Evolutionary conservation across 2,888 invertebrate species (phyloP).

Genomic region (Mongoloraphidia duomilia): DNA sequence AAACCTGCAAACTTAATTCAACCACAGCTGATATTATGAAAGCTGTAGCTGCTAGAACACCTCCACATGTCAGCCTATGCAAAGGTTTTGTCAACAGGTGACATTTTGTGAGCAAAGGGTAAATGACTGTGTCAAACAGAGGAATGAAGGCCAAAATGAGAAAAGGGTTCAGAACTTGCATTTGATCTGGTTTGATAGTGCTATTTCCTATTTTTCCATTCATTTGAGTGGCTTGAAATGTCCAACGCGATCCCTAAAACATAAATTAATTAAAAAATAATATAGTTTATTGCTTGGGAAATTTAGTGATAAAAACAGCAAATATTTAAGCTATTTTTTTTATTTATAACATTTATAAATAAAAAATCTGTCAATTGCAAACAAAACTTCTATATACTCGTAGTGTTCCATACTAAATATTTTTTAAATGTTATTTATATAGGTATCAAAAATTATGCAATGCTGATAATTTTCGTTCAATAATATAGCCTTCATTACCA

Average conservation of each 20-base stretch:
- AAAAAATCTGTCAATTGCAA: no score
- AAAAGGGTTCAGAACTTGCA: conserved; percentile 85
- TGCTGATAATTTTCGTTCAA: no score
- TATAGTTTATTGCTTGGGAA: no score
- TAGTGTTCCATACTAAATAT: no score
- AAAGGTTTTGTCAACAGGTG: conserved; percentile 59
- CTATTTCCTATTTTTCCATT: conserved; percentile 60
- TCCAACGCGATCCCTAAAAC: conserved; percentile 72
- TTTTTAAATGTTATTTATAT: no score
- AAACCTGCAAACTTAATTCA: conserved; percentile 59
- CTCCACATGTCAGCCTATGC: conserved; percentile 78
- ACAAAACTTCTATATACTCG: no score
- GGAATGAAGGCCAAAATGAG: conserved; percentile 78
- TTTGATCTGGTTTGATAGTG: conserved; percentile 80
- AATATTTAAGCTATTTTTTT: no score
- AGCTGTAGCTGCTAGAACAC: conserved; percentile 67
- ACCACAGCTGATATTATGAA: conserved; percentile 83
- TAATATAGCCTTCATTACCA: no score
- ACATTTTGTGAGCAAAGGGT: conserved; percentile 61
- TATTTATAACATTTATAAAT: no score
- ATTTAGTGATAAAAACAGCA: no score
- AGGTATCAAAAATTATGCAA: no score
- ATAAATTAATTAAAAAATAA: no score
- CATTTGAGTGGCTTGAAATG: conserved; percentile 84
- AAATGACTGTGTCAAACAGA: conserved; percentile 61